Conservation (phyloP, 2,113 vertebrate genomes). For the Probosciger aterrimus region DNA sequence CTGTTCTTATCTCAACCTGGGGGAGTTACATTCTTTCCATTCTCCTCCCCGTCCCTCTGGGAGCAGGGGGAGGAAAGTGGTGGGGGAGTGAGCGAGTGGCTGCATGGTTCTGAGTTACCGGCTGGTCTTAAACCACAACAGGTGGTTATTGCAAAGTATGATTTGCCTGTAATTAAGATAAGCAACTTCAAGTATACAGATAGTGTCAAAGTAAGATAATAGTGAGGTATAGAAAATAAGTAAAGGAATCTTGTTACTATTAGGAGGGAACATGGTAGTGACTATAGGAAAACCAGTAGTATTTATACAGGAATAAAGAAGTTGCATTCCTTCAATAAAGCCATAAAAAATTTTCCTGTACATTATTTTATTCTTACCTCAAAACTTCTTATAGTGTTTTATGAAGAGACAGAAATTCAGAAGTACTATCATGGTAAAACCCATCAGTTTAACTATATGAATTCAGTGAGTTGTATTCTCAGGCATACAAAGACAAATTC, state of each 20-base stretch:
- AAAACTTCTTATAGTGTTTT: background rate
- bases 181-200: background rate
- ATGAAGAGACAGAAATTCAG: background rate
- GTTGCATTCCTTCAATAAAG: background rate
- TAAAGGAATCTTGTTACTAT: background rate
- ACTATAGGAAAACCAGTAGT: background rate
- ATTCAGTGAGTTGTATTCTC: background rate
- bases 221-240: background rate
- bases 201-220: background rate
- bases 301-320: background rate
- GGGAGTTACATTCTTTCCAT: too few species aligned
- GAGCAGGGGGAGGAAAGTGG: too few species aligned
- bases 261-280: background rate
- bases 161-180: background rate
- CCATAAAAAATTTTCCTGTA: background rate
- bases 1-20: too few species aligned
- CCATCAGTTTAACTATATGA: background rate
- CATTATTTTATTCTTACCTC: background rate
- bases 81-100: too few species aligned
- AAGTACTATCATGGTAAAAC: background rate
- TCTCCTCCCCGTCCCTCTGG: too few species aligned
- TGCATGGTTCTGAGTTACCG: too few species aligned
- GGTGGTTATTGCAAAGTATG: background rate
- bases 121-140: too few species aligned
- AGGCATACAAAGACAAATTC: background rate